Conservation (phyloP, 2,888 invertebrate genomes). For the Parnassius mnemosyne region DNA sequence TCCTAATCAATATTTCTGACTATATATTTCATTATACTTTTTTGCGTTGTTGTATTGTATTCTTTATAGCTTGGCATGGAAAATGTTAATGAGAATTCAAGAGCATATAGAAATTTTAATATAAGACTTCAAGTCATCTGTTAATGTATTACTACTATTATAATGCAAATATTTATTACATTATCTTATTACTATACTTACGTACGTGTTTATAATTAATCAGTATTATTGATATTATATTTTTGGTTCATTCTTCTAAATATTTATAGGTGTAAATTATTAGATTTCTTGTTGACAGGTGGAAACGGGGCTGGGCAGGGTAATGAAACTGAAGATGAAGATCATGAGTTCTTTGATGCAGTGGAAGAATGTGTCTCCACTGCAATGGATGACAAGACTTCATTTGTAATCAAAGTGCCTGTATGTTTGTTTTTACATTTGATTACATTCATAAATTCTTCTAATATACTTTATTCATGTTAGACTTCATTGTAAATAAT, state of each 20-base stretch:
- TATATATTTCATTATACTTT: too few relatives aligned
- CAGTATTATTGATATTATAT: too few relatives aligned
- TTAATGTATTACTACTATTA: neutral
- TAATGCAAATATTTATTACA: conserved; percentile 1
- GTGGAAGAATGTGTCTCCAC: conserved; percentile 77
- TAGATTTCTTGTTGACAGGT: conserved; percentile 44
- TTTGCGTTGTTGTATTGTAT: too few relatives aligned
- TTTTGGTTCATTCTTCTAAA: too few relatives aligned
- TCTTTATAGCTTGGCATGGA: too few relatives aligned
- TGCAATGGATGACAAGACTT: conserved; percentile 68
- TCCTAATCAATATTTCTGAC: too few relatives aligned
- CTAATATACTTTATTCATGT: conserved; percentile 7
- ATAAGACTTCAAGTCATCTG: neutral
- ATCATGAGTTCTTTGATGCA: conserved; percentile 88
- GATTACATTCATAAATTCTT: too few relatives aligned
- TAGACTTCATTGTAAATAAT: conserved; percentile 25
- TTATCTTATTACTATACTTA: neutral
- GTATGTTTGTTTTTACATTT: conserved; percentile 47
- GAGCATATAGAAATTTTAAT: neutral
- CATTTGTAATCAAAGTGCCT: conserved; percentile 85
- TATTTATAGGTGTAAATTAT: too few relatives aligned
- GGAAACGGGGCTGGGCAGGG: conserved; percentile 74
- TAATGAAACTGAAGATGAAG: conserved; percentile 84
- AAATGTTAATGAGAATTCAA: too few relatives aligned
- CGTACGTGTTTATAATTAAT: too few relatives aligned